Evolutionary conservation across 2,113 vertebrate species (phyloP).

Genomic region (Cololabis saira): DNA sequence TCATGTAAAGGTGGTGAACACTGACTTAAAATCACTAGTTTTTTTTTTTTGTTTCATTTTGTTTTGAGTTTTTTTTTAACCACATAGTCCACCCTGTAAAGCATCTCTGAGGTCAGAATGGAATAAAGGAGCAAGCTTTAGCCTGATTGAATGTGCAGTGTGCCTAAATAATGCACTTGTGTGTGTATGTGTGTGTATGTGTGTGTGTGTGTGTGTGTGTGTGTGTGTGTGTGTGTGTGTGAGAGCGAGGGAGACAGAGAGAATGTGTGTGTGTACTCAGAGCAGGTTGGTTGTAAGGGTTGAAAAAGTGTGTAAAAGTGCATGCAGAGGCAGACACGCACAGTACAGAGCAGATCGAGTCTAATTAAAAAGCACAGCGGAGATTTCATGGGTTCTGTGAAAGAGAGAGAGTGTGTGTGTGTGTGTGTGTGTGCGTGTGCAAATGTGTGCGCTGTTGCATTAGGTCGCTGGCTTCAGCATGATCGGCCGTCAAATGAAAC

Average conservation of each 20-base stretch:
- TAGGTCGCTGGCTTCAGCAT: conserved; percentile 65
- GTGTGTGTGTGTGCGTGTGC: conserved; percentile 14
- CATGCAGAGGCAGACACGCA: conserved; percentile 20
- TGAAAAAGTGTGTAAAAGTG: conserved; percentile 47
- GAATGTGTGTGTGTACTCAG: conserved; percentile 40
- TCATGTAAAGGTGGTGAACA: conserved; percentile 18
- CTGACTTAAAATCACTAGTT: conserved; percentile 24
- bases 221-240: too few species aligned
- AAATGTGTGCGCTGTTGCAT: conserved; percentile 23
- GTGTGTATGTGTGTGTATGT: too few species aligned
- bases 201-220: too few species aligned
- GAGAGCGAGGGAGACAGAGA: too few species aligned
- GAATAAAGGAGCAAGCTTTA: conserved; percentile 29
- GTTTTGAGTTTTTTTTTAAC: conserved; percentile 3
- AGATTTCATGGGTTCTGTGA: conserved; percentile 58
- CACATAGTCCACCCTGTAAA: conserved; percentile 32
- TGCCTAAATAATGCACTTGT: too few species aligned
- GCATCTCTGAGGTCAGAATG: conserved; percentile 33
- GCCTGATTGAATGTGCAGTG: conserved; percentile 32
- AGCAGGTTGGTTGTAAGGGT: conserved; percentile 59
- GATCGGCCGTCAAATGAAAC: conserved; percentile 85
- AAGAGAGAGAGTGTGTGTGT: conserved; percentile 17
- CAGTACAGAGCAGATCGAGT: conserved; percentile 50
- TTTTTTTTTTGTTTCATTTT: too few species aligned
- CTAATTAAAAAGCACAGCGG: conserved; percentile 76